Base-by-base conservation (phyloP, 2,888 invertebrate genomes). In the Branchipolynoe longqiensis region DNA sequence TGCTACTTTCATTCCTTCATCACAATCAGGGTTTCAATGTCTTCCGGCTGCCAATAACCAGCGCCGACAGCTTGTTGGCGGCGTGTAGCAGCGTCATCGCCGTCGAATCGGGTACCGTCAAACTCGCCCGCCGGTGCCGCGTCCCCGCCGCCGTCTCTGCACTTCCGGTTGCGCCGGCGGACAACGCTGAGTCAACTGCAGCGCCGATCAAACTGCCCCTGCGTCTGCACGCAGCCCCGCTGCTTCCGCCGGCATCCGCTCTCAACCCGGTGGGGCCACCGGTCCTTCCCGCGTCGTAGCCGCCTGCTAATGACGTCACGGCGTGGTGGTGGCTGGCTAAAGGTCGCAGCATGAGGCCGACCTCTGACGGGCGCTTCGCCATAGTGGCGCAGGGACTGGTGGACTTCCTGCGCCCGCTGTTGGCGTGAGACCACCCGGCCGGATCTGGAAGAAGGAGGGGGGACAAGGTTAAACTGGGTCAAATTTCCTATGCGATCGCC, bases 51-150 rank as follows among this genome's bases (percentile, higher is more conserved):
- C 78, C 78, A 1, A 78, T 78, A 28, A 78, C 78, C 8, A 78
- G 54, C 6, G 78, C 78, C 8, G 78, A 78, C 6, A 78, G 78
- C 6, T 33, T 78, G 41, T 1, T 78, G 41, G 78, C 78, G 41
- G 78, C 78, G 28, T 78, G 78, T 28, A 78, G 41, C 28, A 78
- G 41, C 48, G 78, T 78, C 78, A 78, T 78, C 2, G 78, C 78
- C 78, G 78, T 78, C 3, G 78, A 2, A 78, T 78, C 78, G 25
- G 41, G 78, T 78, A 54, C 69, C 33, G 48, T 28, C 78, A 41
- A 48, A 78, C 78, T 78, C 1, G 22, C 78, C 3, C 38, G 38
- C 41, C 78, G 48, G n/a, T n/a, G n/a, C n/a, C n/a, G n/a, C n/a
- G n/a, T n/a, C n/a, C n/a, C n/a, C n/a, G n/a, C n/a, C n/a, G n/a